Conservation (phyloP, 2,113 vertebrate species). For the Cinclus mexicanus region DNA sequence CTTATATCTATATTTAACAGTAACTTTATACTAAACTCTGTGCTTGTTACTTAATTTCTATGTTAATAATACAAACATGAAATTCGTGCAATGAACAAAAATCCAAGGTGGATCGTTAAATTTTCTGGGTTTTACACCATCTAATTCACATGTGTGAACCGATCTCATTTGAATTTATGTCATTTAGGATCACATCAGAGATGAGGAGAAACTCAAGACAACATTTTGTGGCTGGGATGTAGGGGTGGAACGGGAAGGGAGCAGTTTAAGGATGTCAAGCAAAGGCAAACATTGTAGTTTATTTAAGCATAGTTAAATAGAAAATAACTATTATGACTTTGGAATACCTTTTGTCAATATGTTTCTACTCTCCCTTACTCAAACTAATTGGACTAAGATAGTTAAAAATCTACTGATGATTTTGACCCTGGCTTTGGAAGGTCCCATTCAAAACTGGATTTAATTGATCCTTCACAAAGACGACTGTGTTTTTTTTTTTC, state of each 20-base stretch:
- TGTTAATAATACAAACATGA: not conserved
- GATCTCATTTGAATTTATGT: not conserved
- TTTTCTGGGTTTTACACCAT: not conserved
- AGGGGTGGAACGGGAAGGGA: accelerated
- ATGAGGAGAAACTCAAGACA: not conserved
- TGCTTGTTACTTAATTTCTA: not conserved
- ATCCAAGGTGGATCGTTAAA: not conserved
- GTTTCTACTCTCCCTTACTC: not conserved
- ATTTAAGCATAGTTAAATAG: not conserved
- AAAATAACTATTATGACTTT: not conserved
- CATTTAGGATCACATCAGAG: not conserved
- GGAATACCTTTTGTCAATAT: not conserved
- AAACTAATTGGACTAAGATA: not conserved
- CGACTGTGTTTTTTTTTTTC: not conserved
- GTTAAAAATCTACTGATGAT: not conserved
- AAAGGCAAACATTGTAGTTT: not conserved
- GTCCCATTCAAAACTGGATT: not conserved
- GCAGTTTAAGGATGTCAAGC: not conserved
- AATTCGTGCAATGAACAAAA: not conserved
- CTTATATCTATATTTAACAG: not conserved
- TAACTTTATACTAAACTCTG: not conserved
- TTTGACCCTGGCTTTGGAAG: not conserved
- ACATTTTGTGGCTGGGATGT: not conserved
- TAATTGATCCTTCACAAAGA: not conserved
- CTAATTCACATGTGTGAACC: not conserved